phyloP scores from a whole-genome alignment of 2,113 vertebrate species.

The Heteronetta atricapilla region DNA sequence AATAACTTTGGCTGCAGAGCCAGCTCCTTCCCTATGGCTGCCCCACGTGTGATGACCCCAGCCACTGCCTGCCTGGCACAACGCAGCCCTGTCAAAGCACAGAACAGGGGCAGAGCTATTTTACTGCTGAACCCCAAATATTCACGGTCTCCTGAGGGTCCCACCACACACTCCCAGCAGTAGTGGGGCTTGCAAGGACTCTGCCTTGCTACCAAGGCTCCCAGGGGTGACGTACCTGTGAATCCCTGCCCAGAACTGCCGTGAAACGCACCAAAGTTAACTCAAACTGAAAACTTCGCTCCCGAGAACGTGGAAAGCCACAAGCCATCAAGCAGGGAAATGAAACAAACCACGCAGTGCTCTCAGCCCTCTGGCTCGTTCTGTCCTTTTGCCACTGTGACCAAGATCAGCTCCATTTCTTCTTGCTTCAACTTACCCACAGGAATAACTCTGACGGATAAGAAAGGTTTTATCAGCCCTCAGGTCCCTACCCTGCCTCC shows the following conservation, averaged over 20 bases:
- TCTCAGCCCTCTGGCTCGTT: neutral
- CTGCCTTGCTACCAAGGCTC: neutral
- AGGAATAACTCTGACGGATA: neutral
- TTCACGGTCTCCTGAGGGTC: neutral
- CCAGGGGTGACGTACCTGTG: rapidly evolving
- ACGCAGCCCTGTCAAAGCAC: neutral
- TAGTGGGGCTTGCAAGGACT: rapidly evolving
- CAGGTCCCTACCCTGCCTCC: neutral
- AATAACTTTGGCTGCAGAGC: neutral
- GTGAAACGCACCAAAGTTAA: neutral
- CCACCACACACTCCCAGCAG: neutral
- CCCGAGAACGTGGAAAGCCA: neutral
- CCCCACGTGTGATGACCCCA: neutral
- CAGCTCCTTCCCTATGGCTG: neutral
- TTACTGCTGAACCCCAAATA: rapidly evolving
- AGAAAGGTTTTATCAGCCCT: neutral
- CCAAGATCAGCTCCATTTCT: neutral
- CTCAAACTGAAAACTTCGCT: neutral
- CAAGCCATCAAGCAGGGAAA: neutral
- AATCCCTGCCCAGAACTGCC: neutral
- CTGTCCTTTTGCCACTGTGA: too few relatives aligned
- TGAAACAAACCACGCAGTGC: rapidly evolving
- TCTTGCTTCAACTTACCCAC: neutral
- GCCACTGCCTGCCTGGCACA: neutral
- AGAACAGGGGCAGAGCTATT: too few relatives aligned